phyloP scores from a whole-genome alignment of 1,140 invertebrate species.

The Steinernema feltiae region DNA sequence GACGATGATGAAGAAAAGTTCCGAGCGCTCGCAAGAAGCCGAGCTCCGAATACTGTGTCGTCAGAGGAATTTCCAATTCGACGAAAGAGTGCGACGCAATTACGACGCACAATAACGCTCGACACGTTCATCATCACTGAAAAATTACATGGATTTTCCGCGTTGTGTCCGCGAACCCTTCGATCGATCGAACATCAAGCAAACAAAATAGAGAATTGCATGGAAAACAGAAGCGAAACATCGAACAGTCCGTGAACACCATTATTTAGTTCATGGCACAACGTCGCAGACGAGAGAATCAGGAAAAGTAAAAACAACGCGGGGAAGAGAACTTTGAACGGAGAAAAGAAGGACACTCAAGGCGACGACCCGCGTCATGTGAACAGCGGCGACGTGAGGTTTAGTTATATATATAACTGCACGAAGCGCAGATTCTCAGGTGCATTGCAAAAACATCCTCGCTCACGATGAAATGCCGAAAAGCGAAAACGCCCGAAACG shows the following conservation, averaged over 20 bases:
- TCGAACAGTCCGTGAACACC: too few species aligned
- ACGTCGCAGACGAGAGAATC: too few species aligned
- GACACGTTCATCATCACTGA: neutral
- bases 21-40: neutral
- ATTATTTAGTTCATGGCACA: too few species aligned
- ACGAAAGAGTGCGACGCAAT: neutral
- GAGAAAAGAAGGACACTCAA: neutral
- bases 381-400: too few species aligned
- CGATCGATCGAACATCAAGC: neutral
- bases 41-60: neutral
- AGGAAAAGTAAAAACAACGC: neutral
- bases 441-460: too few species aligned
- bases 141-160: neutral
- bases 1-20: slow-evolving; percentile 13
- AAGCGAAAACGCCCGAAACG: too few species aligned
- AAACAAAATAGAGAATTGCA: neutral
- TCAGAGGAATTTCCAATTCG: neutral
- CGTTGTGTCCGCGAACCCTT: too few species aligned
- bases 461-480: too few species aligned
- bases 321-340: neutral
- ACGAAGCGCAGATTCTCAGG: too few species aligned
- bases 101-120: neutral
- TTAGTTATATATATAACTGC: too few species aligned
- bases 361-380: neutral
- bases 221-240: neutral